Conservation (phyloP, 64 coral and sea anemone species). For the Actinia equina region DNA sequence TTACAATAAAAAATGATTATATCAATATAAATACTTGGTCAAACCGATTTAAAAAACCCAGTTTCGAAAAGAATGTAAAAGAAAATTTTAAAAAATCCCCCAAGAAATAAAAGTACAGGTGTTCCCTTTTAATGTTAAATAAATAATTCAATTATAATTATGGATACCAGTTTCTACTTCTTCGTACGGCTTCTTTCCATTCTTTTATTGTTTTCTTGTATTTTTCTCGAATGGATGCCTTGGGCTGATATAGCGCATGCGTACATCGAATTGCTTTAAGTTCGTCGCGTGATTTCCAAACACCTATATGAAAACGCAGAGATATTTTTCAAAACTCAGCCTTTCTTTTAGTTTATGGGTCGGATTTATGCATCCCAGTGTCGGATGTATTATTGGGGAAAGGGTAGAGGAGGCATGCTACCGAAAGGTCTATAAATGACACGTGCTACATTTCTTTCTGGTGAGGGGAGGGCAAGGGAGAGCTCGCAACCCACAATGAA, state of each 20-base stretch:
- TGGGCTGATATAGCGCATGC: conserved; percentile 84
- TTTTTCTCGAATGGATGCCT: conserved; percentile 56
- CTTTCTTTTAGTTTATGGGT: no score
- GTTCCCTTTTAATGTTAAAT: not conserved
- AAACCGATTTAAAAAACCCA: not conserved
- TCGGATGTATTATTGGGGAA: no score
- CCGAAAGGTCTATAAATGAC: no score
- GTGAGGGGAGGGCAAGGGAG: no score
- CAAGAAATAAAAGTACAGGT: not conserved
- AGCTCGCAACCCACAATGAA: no score
- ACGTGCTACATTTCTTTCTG: no score
- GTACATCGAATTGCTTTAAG: conserved; percentile 93
- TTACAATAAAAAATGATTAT: not conserved
- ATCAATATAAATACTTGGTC: not conserved
- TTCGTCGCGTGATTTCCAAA: conserved; percentile 92
- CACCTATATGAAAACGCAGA: conserved; percentile 40
- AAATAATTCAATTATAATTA: not conserved
- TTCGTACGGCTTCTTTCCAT: conserved; percentile 84
- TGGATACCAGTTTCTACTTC: conserved; percentile 81
- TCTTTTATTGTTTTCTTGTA: conserved; percentile 55
- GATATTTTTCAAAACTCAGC: not conserved
- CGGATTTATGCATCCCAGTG: no score
- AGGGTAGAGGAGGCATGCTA: no score
- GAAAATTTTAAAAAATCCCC: not conserved
- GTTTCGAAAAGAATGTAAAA: not conserved